Conservation (phyloP, 2,888 invertebrate species). For the Leptogaster cylindrica region DNA sequence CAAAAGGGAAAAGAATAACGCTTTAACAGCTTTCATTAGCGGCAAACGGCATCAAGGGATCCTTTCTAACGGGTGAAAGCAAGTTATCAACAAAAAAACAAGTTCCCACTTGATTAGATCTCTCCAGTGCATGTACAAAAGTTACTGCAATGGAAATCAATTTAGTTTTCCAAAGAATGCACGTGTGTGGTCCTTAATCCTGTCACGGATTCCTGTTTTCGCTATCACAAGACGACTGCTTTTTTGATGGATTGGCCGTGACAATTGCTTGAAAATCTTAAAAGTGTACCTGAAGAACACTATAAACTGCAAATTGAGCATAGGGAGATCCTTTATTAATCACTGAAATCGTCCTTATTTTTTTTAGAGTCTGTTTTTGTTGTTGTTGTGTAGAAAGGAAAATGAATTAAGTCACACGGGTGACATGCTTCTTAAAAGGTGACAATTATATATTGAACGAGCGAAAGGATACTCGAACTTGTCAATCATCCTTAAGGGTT, state of each 20-base stretch:
- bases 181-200: conserved; percentile 32
- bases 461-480: conserved; percentile 34
- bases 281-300: conserved; percentile 14
- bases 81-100: conserved; percentile 3
- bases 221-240: background rate
- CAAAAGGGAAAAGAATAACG: conserved; percentile 14
- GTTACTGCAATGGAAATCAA: background rate
- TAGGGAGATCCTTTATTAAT: conserved; percentile 20
- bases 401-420: conserved; percentile 23
- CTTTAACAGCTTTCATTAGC: conserved; percentile 26
- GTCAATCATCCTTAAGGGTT: conserved; percentile 31
- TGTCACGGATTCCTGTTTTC: conserved; percentile 17
- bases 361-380: background rate
- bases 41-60: conserved; percentile 5
- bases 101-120: conserved; percentile 28
- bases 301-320: conserved; percentile 15
- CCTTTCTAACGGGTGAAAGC: background rate
- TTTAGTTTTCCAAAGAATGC: conserved; percentile 4
- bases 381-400: conserved; percentile 8
- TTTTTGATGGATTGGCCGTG: conserved; percentile 39
- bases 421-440: conserved; percentile 34
- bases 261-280: conserved; percentile 32
- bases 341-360: conserved; percentile 16
- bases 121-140: background rate
- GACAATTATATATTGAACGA: conserved; percentile 30